Evolutionary conservation across 2,888 invertebrate species (phyloP).

Genomic region (Pteria penguin): DNA sequence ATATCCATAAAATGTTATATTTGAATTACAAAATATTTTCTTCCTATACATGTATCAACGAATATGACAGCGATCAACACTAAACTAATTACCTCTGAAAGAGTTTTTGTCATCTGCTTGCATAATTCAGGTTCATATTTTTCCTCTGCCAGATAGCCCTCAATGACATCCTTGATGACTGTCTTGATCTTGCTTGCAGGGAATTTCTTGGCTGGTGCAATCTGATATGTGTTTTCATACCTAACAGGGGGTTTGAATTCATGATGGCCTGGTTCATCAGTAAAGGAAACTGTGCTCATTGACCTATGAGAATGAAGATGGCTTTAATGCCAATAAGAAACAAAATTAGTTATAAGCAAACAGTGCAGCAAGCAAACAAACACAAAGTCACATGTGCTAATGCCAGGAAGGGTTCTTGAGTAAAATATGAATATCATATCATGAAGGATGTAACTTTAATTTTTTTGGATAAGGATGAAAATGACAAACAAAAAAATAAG

Average conservation of each 20-base stretch:
- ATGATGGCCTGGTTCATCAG: constrained; percentile 76
- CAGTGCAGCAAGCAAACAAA: constrained; percentile 1
- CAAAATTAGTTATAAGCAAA: background rate
- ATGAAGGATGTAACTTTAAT: too few relatives aligned
- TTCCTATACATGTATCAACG: too few relatives aligned
- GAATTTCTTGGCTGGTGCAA: constrained; percentile 70
- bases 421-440: too few relatives aligned
- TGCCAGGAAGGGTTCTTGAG: too few relatives aligned
- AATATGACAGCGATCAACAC: too few relatives aligned
- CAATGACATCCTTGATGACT: constrained; percentile 76
- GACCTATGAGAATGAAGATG: constrained; percentile 59
- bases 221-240: constrained; percentile 78
- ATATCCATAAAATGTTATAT: too few relatives aligned
- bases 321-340: background rate
- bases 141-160: constrained; percentile 77
- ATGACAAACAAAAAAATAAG: too few relatives aligned
- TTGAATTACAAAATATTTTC: too few relatives aligned
- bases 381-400: background rate
- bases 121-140: constrained; percentile 78
- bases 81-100: constrained; percentile 75
- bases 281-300: constrained; percentile 77
- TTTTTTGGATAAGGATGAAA: too few relatives aligned
- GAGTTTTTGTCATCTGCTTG: constrained; percentile 79
- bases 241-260: constrained; percentile 68
- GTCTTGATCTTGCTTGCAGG: constrained; percentile 70